phyloP scores from a whole-genome alignment of 2,888 invertebrate genomes.

The Plagodis pulveraria region DNA sequence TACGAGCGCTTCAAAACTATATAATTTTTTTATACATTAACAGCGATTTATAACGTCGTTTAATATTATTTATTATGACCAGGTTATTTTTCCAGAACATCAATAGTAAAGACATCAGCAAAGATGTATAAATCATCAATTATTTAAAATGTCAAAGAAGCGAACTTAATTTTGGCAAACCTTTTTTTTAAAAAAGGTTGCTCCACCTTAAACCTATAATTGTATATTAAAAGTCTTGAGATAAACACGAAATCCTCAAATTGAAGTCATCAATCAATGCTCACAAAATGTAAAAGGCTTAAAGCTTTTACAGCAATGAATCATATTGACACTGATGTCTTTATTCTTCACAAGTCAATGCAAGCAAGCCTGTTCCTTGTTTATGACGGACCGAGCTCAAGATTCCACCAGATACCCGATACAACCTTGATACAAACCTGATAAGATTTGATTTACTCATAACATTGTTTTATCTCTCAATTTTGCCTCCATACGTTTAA shows the following conservation, averaged over 20 bases:
- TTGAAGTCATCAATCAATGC: constrained; percentile 30
- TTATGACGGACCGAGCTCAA: constrained; percentile 16
- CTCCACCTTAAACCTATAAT: constrained; percentile 17
- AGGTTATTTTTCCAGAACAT: no score
- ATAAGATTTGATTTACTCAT: constrained; percentile 40
- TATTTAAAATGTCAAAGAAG: constrained; percentile 2
- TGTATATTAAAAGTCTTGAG: constrained; percentile 21
- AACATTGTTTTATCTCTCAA: constrained; percentile 21
- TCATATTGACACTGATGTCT: constrained; percentile 31
- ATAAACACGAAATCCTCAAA: constrained; percentile 26
- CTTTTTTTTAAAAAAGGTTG: constrained; percentile 9
- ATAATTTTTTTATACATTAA: no score
- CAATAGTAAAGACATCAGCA: constrained; percentile 3
- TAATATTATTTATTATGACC: no score
- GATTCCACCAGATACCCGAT: constrained; percentile 25
- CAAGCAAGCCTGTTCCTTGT: constrained; percentile 23
- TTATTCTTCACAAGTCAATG: constrained; percentile 25
- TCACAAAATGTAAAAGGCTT: constrained; percentile 23
- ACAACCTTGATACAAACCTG: constrained; percentile 26
- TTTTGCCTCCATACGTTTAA: constrained; percentile 1
- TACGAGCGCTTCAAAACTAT: no score
- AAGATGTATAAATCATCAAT: constrained; percentile 6
- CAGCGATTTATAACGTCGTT: no score
- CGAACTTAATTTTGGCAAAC: constrained; percentile 2
- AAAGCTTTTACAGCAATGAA: constrained; percentile 21